Conservation (phyloP, 2,888 invertebrate genomes). For the Antitype chi region DNA sequence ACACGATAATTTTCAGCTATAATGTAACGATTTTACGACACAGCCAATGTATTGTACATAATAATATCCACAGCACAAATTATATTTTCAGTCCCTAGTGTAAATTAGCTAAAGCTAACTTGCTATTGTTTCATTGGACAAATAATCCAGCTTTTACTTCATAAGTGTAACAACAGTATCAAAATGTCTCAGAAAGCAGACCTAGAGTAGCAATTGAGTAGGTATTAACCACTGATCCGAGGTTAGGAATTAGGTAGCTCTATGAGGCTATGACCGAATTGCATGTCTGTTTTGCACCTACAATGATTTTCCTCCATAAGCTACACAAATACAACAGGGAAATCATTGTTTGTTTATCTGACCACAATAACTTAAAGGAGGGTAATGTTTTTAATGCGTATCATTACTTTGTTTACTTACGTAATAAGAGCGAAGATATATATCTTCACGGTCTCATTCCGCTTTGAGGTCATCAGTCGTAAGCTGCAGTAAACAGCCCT, state of each 20-base stretch:
- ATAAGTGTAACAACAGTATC: neutral
- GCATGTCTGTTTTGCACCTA: neutral
- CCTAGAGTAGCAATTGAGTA: neutral
- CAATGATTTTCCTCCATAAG: neutral
- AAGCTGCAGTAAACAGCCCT: constrained; percentile 34
- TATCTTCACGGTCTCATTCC: constrained; percentile 61
- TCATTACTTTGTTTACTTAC: constrained; percentile 32
- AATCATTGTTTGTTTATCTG: neutral
- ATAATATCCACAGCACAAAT: neutral
- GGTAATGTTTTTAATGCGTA: constrained; percentile 18
- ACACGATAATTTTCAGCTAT: neutral
- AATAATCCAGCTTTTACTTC: neutral
- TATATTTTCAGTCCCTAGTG: neutral
- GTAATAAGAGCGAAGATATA: constrained; percentile 42
- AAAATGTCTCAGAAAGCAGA: neutral
- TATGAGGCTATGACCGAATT: neutral
- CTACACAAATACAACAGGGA: neutral
- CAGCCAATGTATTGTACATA: neutral
- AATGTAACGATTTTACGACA: neutral
- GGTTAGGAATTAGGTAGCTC: neutral
- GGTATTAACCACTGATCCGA: neutral
- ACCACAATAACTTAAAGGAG: constrained; percentile 12
- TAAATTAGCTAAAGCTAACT: neutral
- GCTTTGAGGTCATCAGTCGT: constrained; percentile 37
- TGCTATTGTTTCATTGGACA: neutral